Evolutionary conservation across 2,797 vertebrate genomes (phyloP), one percentile per base, ranked within the genome.

Genomic region (Neosilurus mollespiculum): DNA sequence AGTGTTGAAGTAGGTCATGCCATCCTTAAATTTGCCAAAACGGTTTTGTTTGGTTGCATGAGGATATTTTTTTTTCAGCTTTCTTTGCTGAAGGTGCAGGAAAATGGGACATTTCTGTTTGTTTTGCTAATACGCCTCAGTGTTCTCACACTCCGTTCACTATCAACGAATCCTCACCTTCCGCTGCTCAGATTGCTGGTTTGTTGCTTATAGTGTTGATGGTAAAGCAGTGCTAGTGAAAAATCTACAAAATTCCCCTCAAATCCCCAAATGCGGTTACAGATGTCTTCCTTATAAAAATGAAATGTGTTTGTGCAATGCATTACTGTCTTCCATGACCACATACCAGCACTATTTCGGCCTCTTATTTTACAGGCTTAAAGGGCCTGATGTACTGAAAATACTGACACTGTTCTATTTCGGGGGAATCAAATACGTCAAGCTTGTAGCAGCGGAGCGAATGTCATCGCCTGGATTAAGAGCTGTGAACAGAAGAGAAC

Each of bases 1-100:
- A 24, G 67, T 71, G 20, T 64, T 16, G 16, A 64, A 65, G 26
- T 79, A 53, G 82, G 83, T 58, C 67, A 84, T 16, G 61, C 0
- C 14, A 34, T 65, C 24, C 76, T 79, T 75, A 20, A 7, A 66
- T 66, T n/a, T 14, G 34, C 62, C 54, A 30, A 65, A 65, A 22
- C 53, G 2, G 24, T 43, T 43, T 65, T 72, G 59, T 79, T 64
- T 56, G 22, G 9, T 79, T 49, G 43, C 24, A n/a, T 66, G 24
- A 11, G 22, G n/a, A 12, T 66, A 26, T 70, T 62, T 58, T 5
- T 83, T 53, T 14, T 61, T 18, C 16, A 37, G 34, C 51, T 16
- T 53, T 71, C 9, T 4, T 54, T 71, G 18, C 6, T 51, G 54
- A 64, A 62, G 24, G 54, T 70, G 37, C 37, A 34, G 54, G 58